Evolutionary conservation across 2,113 vertebrate genomes (phyloP).

Genomic region (Pteropus alecto): DNA sequence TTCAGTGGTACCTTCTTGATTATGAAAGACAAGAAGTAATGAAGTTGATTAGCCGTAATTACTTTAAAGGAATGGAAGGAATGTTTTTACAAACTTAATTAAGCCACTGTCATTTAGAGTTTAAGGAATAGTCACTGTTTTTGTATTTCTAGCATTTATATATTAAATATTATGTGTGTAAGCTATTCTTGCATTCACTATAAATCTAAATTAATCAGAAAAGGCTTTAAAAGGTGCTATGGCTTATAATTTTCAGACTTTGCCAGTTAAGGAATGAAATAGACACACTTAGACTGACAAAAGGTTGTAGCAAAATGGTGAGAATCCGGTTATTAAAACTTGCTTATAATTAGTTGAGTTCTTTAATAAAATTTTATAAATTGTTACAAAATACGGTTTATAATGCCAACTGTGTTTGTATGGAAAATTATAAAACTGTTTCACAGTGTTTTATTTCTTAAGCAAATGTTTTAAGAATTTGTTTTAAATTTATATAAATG

Average conservation of each 20-base stretch:
- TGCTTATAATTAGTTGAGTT: neutral
- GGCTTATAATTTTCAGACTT: conserved; percentile 9
- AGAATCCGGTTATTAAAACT: conserved; percentile 11
- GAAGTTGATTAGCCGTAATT: conserved; percentile 47
- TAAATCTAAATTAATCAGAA: conserved; percentile 30
- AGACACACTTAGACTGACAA: neutral
- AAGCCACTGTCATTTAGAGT: conserved; percentile 59
- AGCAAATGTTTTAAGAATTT: conserved; percentile 11
- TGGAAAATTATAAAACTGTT: neutral
- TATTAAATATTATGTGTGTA: neutral
- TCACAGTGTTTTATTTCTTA: conserved; percentile 7
- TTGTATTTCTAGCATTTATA: conserved; percentile 40
- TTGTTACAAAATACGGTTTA: neutral
- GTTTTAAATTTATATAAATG: neutral
- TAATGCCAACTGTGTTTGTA: neutral
- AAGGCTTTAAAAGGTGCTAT: neutral
- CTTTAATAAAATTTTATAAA: neutral
- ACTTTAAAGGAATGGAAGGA: conserved; percentile 67
- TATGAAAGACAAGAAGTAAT: conserved; percentile 39
- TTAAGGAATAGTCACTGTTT: conserved; percentile 16
- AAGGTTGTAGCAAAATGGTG: neutral
- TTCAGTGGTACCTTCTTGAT: conserved; percentile 53
- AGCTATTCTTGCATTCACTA: neutral
- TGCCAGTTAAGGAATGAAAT: neutral
- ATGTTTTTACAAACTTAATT: conserved; percentile 69